Evolutionary conservation across 2,888 invertebrate species (phyloP).

Genomic region (Dorcus parallelipipedus): DNA sequence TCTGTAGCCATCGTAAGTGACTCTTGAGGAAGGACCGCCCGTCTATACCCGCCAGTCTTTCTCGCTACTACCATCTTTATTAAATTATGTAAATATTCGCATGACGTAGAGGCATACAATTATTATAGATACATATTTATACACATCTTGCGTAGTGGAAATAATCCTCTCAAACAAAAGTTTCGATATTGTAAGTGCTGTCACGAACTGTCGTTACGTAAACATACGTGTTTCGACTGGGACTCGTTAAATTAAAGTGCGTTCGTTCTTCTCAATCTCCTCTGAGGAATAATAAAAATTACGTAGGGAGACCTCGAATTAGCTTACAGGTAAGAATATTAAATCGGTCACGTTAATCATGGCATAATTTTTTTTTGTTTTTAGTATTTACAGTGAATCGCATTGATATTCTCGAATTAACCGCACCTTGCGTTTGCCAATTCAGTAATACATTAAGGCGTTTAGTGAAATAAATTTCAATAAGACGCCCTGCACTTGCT

Average conservation of each 20-base stretch:
- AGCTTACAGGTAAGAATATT: conserved; percentile 9
- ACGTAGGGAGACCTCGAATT: conserved; percentile 3
- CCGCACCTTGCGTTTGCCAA: too few relatives aligned
- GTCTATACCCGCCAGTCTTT: too few relatives aligned
- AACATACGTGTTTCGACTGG: conserved; percentile 12
- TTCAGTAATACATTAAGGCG: too few relatives aligned
- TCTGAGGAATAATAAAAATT: conserved; percentile 9
- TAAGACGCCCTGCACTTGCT: neutral
- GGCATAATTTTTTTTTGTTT: too few relatives aligned
- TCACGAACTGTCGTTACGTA: conserved; percentile 14
- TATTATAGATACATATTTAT: neutral
- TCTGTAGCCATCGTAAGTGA: neutral
- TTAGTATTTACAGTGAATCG: too few relatives aligned
- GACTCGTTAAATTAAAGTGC: conserved; percentile 11
- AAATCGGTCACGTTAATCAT: too few relatives aligned
- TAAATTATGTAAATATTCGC: too few relatives aligned
- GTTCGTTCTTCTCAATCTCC: conserved; percentile 6
- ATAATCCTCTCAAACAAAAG: neutral
- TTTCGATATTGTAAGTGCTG: conserved; percentile 6
- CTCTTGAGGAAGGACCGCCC: neutral
- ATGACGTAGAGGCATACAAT: too few relatives aligned
- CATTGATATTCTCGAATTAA: too few relatives aligned
- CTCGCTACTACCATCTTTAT: too few relatives aligned
- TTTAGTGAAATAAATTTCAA: neutral
- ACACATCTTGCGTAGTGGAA: neutral